These are phyloP conservation scores for Pachyrhynchus sulphureomaculatus DNA, from an alignment of 1,140 invertebrate genomes.

Conservation along the genomic window DNA sequence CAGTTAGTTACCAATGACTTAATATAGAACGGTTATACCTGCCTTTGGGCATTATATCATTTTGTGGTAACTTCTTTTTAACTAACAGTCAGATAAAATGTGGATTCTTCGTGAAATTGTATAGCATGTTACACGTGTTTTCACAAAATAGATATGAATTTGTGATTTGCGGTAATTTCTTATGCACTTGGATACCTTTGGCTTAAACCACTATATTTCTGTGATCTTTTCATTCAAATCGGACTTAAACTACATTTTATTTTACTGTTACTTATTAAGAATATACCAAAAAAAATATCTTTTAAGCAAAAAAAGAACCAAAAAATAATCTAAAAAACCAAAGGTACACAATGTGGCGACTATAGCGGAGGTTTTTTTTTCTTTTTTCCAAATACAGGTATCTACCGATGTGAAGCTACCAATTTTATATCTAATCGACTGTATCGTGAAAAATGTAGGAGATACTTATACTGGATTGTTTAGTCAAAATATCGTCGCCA, in stretches of 20 bases:
- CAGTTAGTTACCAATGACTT: too few relatives aligned
- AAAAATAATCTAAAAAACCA: conserved; percentile 4
- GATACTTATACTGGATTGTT: conserved; percentile 84
- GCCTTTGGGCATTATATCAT: too few relatives aligned
- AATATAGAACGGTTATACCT: too few relatives aligned
- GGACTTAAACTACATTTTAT: neutral
- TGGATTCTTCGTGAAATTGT: too few relatives aligned
- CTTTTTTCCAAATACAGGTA: conserved; percentile 66
- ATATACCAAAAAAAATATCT: neutral
- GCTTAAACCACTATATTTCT: neutral
- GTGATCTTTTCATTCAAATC: neutral
- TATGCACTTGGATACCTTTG: conserved; percentile 9
- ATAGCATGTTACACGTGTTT: too few relatives aligned
- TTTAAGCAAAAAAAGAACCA: neutral
- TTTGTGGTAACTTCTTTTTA: too few relatives aligned
- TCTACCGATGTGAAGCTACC: conserved; percentile 86
- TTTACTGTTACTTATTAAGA: neutral
- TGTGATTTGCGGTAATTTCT: neutral
- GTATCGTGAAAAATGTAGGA: conserved; percentile 96
- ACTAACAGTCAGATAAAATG: too few relatives aligned
- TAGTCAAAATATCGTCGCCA: conserved; percentile 80
- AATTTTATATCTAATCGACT: conserved; percentile 96
- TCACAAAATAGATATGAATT: too few relatives aligned
- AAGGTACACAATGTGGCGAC: conserved; percentile 23
- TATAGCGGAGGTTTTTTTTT: conserved; percentile 28